A percentile compares a stretch with the other conserved stretches of the same genome.
Conservation (phyloP, 2,113 vertebrate species). For the Lepisosteus oculatus region DNA sequence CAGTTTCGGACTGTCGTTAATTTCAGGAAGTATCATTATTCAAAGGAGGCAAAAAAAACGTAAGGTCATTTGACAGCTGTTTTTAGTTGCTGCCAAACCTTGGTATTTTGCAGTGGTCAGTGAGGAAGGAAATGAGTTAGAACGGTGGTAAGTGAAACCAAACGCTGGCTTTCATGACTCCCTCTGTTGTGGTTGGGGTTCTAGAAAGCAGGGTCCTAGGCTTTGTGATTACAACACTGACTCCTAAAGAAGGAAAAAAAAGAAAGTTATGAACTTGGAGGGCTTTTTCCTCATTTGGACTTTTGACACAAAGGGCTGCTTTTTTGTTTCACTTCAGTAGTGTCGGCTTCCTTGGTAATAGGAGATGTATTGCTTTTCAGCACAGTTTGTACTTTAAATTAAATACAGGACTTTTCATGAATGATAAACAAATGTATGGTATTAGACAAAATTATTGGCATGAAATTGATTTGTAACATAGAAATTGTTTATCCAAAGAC, state of each 20-base stretch:
- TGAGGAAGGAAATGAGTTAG: neutral
- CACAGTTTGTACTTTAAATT: no score
- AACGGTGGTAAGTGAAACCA: constrained; percentile 38
- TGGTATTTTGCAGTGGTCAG: constrained; percentile 15
- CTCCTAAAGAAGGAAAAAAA: constrained; percentile 8
- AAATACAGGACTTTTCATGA: no score
- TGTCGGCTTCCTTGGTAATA: no score
- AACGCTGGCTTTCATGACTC: constrained; percentile 30
- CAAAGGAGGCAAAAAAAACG: constrained; percentile 14
- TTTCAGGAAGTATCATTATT: constrained; percentile 13
- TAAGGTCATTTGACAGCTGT: constrained; percentile 35
- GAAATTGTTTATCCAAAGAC: no score
- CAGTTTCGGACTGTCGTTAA: constrained; percentile 27
- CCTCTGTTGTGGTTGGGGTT: constrained; percentile 50
- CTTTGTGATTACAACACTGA: neutral
- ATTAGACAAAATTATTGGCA: no score
- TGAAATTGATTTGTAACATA: no score
- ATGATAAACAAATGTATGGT: no score
- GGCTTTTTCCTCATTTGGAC: neutral
- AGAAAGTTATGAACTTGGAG: neutral
- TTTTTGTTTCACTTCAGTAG: no score
- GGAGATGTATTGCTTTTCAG: no score
- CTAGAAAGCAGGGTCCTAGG: constrained; percentile 21
- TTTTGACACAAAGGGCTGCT: no score
- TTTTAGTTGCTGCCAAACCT: constrained; percentile 27